A percentile compares a stretch with the other conserved stretches of the same genome.
These are phyloP conservation scores for Anagrus nilaparvatae DNA, from an alignment of 1,140 invertebrate species.

Conservation along the genomic window DNA sequence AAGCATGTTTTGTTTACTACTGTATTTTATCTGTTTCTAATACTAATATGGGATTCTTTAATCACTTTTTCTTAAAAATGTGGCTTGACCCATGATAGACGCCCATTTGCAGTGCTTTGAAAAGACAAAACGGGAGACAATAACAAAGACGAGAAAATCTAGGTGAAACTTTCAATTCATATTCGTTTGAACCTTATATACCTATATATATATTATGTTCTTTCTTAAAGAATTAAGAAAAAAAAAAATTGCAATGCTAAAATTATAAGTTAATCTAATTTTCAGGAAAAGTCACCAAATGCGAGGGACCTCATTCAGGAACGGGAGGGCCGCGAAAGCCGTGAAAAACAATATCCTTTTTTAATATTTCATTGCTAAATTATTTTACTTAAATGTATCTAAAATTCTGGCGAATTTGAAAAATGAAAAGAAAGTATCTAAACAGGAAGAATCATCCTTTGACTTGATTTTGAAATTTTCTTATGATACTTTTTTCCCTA, in stretches of 20 bases:
- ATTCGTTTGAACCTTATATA: conserved; percentile 8
- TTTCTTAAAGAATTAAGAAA: not conserved
- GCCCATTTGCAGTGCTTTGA: conserved; percentile 30
- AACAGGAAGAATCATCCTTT: too few relatives aligned
- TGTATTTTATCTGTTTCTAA: not conserved
- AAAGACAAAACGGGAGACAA: conserved; percentile 33
- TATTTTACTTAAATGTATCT: conserved; percentile 4
- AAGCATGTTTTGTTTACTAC: conserved; percentile 1
- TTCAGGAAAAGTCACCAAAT: conserved; percentile 63
- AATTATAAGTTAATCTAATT: conserved; percentile 18
- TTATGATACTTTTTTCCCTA: too few relatives aligned
- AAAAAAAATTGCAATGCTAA: conserved; percentile 14
- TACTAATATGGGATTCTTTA: not conserved
- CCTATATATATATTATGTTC: conserved; percentile 5
- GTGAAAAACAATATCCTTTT: conserved; percentile 79
- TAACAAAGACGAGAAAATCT: conserved; percentile 29
- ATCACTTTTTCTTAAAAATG: conserved; percentile 11
- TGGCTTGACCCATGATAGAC: conserved; percentile 25
- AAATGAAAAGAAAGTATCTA: too few relatives aligned
- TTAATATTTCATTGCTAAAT: conserved; percentile 32
- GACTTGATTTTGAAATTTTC: too few relatives aligned
- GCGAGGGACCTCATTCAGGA: conserved; percentile 51
- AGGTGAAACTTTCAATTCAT: conserved; percentile 23
- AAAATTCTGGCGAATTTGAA: too few relatives aligned
- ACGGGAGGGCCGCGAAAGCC: conserved; percentile 52